Evolutionary conservation across 1,140 invertebrate genomes (phyloP), one percentile per base, ranked within the genome.

Genomic region (Batillaria attramentaria): DNA sequence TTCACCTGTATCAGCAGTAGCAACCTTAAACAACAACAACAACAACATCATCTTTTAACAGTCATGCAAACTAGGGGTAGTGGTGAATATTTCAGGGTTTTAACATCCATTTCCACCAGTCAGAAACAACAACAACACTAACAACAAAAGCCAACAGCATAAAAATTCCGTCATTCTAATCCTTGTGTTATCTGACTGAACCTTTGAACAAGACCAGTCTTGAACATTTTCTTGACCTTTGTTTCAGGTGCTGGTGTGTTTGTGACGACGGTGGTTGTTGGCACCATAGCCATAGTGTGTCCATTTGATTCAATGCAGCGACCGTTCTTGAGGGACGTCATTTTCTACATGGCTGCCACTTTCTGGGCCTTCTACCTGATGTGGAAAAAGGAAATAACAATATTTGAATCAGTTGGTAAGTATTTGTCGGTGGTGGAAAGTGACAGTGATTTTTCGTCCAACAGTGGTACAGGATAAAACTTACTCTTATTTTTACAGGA

Each of bases 251-350:
- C 50, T n/a, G 46, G 66, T 20, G 70, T 73, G n/a, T 50, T 95
- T 89, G 94, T 95, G 5, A 94, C 94, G 3, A 92, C 93, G 1
- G 89, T 95, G 4, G 93, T 95, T 31, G 93, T 93, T 8, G 94
- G 94, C 2, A 89, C 92, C 8, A 92, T 95, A 3, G 91, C 93
- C 33, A 81, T 94, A 18, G 87, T 91, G 54, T 87, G 90, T 18
- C 94, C 94, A 0, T 95, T 95, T 87, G 89, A 92, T 69, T 86
- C 93, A 31, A 92, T 92, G 87, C 82, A 93, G 80, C 89, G 93
- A 60, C 93, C 93, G 35, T 92, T 95, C 81, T 85, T 95, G 35
- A 89, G 95, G n/a, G 95, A 95, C 87, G 90, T 93, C 16, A 91
- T 92, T 43, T 95, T 95, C 87, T 95, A 94, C 84, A 87, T 94